Evolutionary conservation across 2,888 invertebrate species (phyloP).

Genomic region (Calameuta idolon): DNA sequence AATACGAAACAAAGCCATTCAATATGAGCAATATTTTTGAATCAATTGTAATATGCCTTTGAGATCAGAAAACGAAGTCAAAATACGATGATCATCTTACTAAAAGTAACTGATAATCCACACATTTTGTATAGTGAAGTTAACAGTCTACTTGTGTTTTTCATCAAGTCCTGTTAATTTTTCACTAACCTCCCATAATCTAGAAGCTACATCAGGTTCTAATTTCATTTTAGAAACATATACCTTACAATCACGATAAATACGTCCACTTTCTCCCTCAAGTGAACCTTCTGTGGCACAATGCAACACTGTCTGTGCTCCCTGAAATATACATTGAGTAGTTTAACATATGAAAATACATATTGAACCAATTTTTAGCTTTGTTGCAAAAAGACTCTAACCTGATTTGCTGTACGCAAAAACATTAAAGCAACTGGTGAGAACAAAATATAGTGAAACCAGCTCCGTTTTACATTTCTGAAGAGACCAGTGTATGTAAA

Average conservation of each 20-base stretch:
- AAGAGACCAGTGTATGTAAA: slow-evolving; percentile 84
- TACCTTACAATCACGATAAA: slow-evolving; percentile 81
- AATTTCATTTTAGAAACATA: slow-evolving; percentile 74
- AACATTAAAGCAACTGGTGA: slow-evolving; percentile 78
- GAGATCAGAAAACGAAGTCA: no score
- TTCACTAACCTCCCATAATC: slow-evolving; percentile 79
- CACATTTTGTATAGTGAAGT: no score
- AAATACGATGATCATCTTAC: no score
- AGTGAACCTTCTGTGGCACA: slow-evolving; percentile 77
- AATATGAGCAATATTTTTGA: no score
- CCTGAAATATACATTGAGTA: slow-evolving; percentile 69
- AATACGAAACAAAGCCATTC: no score
- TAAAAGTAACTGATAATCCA: no score
- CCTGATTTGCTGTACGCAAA: slow-evolving; percentile 80
- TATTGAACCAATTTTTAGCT: slow-evolving; percentile 4
- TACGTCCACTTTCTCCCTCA: slow-evolving; percentile 75
- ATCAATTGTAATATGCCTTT: no score
- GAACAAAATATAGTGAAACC: slow-evolving; percentile 80
- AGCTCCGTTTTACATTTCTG: slow-evolving; percentile 72
- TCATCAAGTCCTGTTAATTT: slow-evolving; percentile 65
- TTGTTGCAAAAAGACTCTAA: slow-evolving; percentile 49
- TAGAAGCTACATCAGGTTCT: slow-evolving; percentile 73
- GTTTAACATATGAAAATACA: slow-evolving; percentile 26
- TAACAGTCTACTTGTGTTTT: no score
- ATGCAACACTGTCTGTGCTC: slow-evolving; percentile 82